These are phyloP conservation scores for Drosophila trapezifrons DNA, from an alignment of 1,140 invertebrate genomes.

Conservation along the genomic window DNA sequence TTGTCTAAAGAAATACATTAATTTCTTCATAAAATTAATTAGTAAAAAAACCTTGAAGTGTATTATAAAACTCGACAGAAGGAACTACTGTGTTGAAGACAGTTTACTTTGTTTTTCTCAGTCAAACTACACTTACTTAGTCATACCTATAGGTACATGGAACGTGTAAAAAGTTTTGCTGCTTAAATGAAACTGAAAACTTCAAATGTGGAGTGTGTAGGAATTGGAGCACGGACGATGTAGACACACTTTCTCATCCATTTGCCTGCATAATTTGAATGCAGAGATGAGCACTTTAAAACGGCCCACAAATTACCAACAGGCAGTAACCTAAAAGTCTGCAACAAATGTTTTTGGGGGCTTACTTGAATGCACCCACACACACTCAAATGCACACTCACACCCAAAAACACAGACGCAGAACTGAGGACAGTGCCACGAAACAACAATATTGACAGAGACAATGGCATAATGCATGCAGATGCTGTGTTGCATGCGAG, in stretches of 20 bases:
- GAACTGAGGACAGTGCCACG: slow-evolving; percentile 53
- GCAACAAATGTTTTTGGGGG: slow-evolving; percentile 72
- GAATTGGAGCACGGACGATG: slow-evolving; percentile 4
- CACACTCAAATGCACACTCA: slow-evolving; percentile 14
- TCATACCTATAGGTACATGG: not conserved
- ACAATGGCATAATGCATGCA: slow-evolving; percentile 79
- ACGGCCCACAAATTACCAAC: slow-evolving; percentile 60
- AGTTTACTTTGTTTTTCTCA: too few relatives aligned
- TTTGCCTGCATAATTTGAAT: slow-evolving; percentile 56
- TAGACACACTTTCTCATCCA: slow-evolving; percentile 5
- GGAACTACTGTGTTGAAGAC: too few relatives aligned
- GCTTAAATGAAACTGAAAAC: slow-evolving; percentile 6
- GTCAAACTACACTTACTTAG: not conserved
- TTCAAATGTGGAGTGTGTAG: not conserved
- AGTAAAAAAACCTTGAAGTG: too few relatives aligned
- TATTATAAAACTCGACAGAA: too few relatives aligned
- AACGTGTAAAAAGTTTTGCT: not conserved
- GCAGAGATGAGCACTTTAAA: slow-evolving; percentile 58
- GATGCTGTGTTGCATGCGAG: slow-evolving; percentile 47
- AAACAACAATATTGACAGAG: slow-evolving; percentile 76
- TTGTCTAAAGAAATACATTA: not conserved
- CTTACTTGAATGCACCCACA: slow-evolving; percentile 41
- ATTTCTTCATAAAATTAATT: not conserved
- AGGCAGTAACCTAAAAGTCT: slow-evolving; percentile 60
- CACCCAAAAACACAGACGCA: slow-evolving; percentile 22